Evolutionary conservation across 37 sponge, comb jelly and placozoan species (phyloP).

Genomic region (Ephydatia muelleri): DNA sequence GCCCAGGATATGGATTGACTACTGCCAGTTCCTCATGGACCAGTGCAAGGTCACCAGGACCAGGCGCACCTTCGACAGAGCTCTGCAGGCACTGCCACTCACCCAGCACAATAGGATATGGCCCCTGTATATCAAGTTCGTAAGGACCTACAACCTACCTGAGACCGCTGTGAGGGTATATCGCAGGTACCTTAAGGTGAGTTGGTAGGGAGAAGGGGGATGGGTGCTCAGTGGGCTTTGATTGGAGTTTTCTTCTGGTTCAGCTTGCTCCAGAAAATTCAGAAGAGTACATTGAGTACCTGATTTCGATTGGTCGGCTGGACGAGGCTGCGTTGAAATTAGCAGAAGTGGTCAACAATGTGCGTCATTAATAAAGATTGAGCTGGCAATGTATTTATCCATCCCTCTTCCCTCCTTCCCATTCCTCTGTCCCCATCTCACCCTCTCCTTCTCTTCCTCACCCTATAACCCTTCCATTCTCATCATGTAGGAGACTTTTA

Average conservation of each 20-base stretch:
- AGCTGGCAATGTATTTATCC: not conserved
- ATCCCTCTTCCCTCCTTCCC: not conserved
- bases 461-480: no score
- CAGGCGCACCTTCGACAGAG: conserved; percentile 93
- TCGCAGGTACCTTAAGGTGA: conserved; percentile 88
- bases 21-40: conserved; percentile 97
- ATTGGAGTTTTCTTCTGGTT: not conserved
- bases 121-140: conserved; percentile 96
- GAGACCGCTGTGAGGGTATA: conserved; percentile 94
- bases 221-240: not conserved
- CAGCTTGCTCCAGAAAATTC: conserved; percentile 91
- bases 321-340: conserved; percentile 94
- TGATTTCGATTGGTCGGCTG: conserved; percentile 81
- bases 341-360: conserved; percentile 85
- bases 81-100: conserved; percentile 92
- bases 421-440: not conserved
- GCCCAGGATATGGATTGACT: conserved; percentile 99
- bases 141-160: conserved; percentile 73
- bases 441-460: not conserved
- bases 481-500: conserved; percentile 78
- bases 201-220: not conserved
- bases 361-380: conserved; percentile 4
- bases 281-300: conserved; percentile 93
- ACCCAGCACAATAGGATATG: conserved; percentile 96
- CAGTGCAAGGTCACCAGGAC: conserved; percentile 90